Conservation (phyloP, 1,140 invertebrate species). For the Campodea augens region DNA sequence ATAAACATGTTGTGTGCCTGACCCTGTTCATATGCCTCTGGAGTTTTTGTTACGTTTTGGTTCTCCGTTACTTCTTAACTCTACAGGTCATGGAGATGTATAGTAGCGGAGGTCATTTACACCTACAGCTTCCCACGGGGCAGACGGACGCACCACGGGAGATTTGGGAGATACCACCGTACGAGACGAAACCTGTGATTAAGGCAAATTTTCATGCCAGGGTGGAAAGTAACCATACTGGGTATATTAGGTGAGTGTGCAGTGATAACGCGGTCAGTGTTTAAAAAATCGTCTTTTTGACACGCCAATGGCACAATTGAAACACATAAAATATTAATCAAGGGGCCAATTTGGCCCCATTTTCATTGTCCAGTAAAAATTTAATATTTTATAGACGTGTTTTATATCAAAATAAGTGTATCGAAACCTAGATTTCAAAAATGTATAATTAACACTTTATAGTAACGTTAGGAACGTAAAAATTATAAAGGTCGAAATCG, state of each 20-base stretch:
- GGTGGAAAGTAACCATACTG: constrained; percentile 56
- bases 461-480: not conserved
- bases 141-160: constrained; percentile 54
- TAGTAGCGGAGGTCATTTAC: constrained; percentile 77
- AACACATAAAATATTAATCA: not conserved
- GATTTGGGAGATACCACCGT: constrained; percentile 78
- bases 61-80: constrained; percentile 9
- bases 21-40: not conserved
- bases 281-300: too few species aligned
- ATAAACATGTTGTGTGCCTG: too few species aligned
- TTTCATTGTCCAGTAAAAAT: not conserved
- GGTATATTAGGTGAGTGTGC: constrained; percentile 43
- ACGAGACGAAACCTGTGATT: constrained; percentile 72
- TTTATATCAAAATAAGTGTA: too few species aligned
- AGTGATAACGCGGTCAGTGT: not conserved
- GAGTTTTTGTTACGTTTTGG: not conserved
- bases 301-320: too few species aligned
- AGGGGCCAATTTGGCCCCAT: not conserved
- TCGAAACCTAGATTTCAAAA: too few species aligned
- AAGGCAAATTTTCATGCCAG: constrained; percentile 60
- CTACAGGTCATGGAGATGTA: constrained; percentile 66
- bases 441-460: not conserved
- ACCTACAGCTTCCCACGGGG: constrained; percentile 70
- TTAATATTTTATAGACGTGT: too few species aligned
- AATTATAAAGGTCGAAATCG: too few species aligned